Conservation (phyloP, 2,797 vertebrate species). For the Propithecus deckenii region DNA sequence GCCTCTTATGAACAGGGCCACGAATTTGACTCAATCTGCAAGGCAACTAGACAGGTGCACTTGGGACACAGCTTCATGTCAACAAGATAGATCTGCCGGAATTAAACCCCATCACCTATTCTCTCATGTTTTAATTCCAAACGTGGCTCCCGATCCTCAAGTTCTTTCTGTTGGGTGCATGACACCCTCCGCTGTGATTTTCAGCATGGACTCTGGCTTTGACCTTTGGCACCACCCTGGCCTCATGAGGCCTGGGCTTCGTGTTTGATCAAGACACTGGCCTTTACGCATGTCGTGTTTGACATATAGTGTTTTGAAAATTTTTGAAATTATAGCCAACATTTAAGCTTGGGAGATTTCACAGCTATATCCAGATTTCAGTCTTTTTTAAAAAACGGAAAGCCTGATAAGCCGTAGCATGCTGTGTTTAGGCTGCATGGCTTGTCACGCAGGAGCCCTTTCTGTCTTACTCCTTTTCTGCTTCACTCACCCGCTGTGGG, state of each 20-base stretch:
- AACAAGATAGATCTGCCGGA: background rate
- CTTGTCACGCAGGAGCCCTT: background rate
- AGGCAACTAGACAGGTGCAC: background rate
- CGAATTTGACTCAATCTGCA: background rate
- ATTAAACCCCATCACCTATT: background rate
- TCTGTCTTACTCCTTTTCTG: background rate
- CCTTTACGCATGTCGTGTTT: background rate
- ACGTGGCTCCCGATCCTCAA: background rate
- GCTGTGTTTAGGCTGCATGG: background rate
- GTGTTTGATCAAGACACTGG: background rate
- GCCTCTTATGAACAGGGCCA: background rate
- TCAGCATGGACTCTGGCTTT: background rate
- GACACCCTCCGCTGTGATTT: background rate
- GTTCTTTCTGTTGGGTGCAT: background rate
- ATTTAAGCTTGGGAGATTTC: background rate
- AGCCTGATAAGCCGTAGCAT: background rate
- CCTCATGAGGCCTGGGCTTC: background rate
- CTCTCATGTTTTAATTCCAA: background rate
- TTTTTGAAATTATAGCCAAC: background rate
- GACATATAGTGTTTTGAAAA: background rate
- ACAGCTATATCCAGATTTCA: background rate
- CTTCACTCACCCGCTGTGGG: background rate
- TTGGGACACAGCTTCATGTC: background rate
- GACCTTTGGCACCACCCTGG: background rate
- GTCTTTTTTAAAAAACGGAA: background rate